phyloP scores from a whole-genome alignment of 2,888 invertebrate species.

The Ichneumoninae sp. region DNA sequence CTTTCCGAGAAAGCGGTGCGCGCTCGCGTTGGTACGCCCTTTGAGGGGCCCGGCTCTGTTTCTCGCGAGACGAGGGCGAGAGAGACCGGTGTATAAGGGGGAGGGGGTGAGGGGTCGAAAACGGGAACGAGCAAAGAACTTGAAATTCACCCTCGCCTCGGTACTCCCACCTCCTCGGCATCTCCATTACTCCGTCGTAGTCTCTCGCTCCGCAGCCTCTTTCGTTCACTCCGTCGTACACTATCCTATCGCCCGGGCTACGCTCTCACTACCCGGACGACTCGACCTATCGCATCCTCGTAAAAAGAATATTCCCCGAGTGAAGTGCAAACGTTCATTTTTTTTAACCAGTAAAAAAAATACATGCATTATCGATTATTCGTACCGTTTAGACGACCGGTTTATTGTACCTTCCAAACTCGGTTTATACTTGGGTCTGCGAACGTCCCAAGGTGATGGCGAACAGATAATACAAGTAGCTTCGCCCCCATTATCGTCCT shows the following conservation, averaged over 20 bases:
- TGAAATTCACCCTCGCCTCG: conserved; percentile 66
- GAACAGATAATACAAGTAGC: no score
- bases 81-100: conserved; percentile 5
- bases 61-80: conserved; percentile 50
- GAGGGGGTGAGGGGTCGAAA: neutral
- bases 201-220: conserved; percentile 60
- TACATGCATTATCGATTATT: conserved; percentile 23
- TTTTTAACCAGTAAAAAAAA: conserved; percentile 21
- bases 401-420: neutral
- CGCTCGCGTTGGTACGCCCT: conserved; percentile 49
- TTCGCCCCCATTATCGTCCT: no score
- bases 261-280: conserved; percentile 37
- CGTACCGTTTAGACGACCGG: neutral
- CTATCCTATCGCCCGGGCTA: conserved; percentile 49
- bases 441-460: neutral
- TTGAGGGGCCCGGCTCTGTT: conserved; percentile 58
- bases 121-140: conserved; percentile 62
- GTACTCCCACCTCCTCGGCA: conserved; percentile 60
- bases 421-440: neutral
- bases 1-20: conserved; percentile 39
- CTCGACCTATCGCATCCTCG: conserved; percentile 28
- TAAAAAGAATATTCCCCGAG: conserved; percentile 17
- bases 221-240: conserved; percentile 66
- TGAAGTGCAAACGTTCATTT: conserved; percentile 15
- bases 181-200: conserved; percentile 61